Evolutionary conservation across 1,140 invertebrate species (phyloP), one percentile per base, ranked within the genome.

Genomic region (Olivierus martensii): DNA sequence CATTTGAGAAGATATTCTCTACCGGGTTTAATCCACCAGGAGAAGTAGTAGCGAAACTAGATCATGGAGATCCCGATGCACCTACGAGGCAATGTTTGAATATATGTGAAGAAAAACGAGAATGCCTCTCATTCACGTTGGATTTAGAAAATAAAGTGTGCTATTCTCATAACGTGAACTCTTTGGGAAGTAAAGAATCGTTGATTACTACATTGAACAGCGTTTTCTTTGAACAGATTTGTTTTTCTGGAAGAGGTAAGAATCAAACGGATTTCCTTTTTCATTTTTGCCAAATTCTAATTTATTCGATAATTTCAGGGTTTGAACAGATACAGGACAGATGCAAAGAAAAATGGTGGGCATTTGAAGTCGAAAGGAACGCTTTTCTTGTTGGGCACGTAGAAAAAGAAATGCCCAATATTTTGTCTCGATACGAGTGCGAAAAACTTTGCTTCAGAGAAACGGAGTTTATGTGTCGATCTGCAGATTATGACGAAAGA

Each of bases 351-450:
- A 61, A 70, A 11, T 57, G 72, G 2, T 74, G 73, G 73, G 62
- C 69, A 11, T 73, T 75, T 59, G 73, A 75, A 50, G 51, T 73
- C 28, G 70, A 73, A 6, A 54, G 69, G 15, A 70, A 68, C n/a
- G 64, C 71, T 15, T 69, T 59, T 52, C 54, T 74, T 15, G 70
- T 73, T 22, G 71, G 69, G 11, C 71, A 66, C 56, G 70, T 71
- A 55, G 69, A 73, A 55, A 67, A 66, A 47, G 66, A 67, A 49
- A 61, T 70, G 38, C 49, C 57, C 11, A 65, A 65, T 52, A 65
- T 74, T n/a, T 64, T 69, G 43, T 63, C 59, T 2, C 66, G 68
- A 52, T 62, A 64, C 1, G 73, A 75, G 36, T 74, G 73, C 54
- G 65, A 69, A 48, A 71, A 69, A 53, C 46, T 69, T 15, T 74